Percentiles rank a stretch among this genome's conserved stretches.
phyloP scores from a whole-genome alignment of 2,888 invertebrate species.

The Sesia apiformis region DNA sequence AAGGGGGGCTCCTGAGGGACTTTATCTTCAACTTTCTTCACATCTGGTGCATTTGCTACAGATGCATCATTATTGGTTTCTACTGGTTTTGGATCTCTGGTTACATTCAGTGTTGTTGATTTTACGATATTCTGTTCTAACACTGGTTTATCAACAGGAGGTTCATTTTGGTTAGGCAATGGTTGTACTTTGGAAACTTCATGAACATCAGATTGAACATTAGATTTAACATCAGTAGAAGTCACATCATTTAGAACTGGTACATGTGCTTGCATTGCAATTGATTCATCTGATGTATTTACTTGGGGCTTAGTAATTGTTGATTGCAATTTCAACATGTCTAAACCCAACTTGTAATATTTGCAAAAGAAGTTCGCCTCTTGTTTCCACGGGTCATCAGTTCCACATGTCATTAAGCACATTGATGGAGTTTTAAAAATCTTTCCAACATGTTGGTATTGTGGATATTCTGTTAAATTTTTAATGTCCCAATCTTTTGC shows the following conservation, averaged over 20 bases:
- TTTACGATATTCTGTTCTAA: not conserved
- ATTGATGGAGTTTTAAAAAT: slow-evolving; percentile 23
- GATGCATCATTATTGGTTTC: not conserved
- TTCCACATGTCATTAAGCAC: slow-evolving; percentile 45
- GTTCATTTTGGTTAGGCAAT: not conserved
- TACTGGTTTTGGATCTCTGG: not conserved
- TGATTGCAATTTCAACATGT: slow-evolving; percentile 20
- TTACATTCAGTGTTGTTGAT: not conserved
- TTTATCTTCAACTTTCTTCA: no score
- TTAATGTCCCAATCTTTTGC: slow-evolving; percentile 40
- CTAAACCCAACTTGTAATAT: slow-evolving; percentile 51
- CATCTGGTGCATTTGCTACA: no score
- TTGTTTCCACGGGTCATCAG: slow-evolving; percentile 22
- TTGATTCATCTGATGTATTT: not conserved
- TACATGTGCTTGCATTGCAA: not conserved
- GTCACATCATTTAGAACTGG: slow-evolving; percentile 1
- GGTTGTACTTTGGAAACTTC: slow-evolving; percentile 1
- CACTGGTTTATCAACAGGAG: not conserved
- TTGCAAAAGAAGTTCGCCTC: slow-evolving; percentile 51
- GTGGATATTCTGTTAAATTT: slow-evolving; percentile 21
- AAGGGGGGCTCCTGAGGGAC: no score
- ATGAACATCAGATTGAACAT: slow-evolving; percentile 4
- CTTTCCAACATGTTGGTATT: slow-evolving; percentile 23
- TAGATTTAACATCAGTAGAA: slow-evolving; percentile 6
- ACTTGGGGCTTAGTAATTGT: not conserved